Conservation (phyloP, 2,797 vertebrate species). For the Centropyge bicolor region DNA sequence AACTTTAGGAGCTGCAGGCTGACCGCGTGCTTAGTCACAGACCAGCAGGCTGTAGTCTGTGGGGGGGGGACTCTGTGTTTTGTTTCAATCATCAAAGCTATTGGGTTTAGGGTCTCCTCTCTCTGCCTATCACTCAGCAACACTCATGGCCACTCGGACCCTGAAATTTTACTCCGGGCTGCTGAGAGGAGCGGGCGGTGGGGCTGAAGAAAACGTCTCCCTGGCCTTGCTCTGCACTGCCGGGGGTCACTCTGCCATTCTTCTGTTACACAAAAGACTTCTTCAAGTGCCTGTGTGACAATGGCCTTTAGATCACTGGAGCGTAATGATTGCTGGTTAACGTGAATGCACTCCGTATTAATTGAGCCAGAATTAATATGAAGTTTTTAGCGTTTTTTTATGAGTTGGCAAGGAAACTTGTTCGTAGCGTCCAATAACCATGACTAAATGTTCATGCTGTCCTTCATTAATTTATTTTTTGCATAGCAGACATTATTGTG, state of each 20-base stretch:
- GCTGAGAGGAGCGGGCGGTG: constrained; percentile 70
- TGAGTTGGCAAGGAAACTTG: constrained; percentile 61
- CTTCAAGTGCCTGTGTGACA: constrained; percentile 87
- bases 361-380: constrained; percentile 87
- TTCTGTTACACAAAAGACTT: constrained; percentile 86
- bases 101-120: constrained; percentile 82
- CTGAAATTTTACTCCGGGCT: constrained; percentile 83
- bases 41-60: constrained; percentile 64
- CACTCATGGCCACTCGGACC: constrained; percentile 85
- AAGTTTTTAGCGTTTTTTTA: constrained; percentile 56
- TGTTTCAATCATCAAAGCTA: constrained; percentile 87
- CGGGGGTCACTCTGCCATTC: constrained; percentile 84
- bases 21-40: constrained; percentile 69
- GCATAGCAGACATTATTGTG: constrained; percentile 39
- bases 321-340: constrained; percentile 87
- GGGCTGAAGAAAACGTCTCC: constrained; percentile 76
- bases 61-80: constrained; percentile 75
- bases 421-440: constrained; percentile 34
- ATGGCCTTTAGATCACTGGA: constrained; percentile 87
- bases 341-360: constrained; percentile 81
- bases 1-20: constrained; percentile 28
- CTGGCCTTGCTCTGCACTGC: constrained; percentile 82
- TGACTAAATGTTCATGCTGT: constrained; percentile 51
- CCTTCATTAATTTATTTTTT: constrained; percentile 35
- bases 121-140: constrained; percentile 83